Conservation (phyloP, 2,888 invertebrate genomes). For the Keiferia lycopersicella region DNA sequence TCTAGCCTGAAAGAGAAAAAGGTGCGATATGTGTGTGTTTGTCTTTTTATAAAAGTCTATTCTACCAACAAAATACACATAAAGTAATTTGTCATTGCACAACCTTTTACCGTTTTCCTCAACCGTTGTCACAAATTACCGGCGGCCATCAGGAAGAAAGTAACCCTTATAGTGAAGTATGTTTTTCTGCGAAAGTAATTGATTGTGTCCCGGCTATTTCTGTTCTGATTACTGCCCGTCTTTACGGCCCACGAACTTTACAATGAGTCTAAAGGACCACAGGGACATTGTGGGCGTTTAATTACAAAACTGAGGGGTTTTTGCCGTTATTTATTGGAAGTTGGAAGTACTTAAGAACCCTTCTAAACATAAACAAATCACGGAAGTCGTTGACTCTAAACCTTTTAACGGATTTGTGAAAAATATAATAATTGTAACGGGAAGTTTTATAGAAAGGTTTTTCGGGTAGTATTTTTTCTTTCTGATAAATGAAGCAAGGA, state of each 20-base stretch:
- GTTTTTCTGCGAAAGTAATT: slow-evolving; percentile 3
- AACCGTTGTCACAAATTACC: slow-evolving; percentile 8
- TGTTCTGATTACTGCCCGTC: neutral
- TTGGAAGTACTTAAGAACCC: slow-evolving; percentile 4
- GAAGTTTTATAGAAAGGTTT: neutral
- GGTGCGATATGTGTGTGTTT: no score
- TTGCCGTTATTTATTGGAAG: neutral
- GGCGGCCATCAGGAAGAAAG: neutral
- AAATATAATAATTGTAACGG: neutral
- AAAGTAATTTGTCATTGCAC: slow-evolving; percentile 9
- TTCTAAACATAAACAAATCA: neutral
- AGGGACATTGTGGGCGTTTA: neutral
- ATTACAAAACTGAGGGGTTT: slow-evolving; percentile 5
- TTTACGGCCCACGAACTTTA: neutral
- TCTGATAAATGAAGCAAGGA: neutral
- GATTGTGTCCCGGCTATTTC: neutral
- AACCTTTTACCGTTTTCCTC: slow-evolving; percentile 12
- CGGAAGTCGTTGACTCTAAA: no score
- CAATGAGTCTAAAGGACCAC: neutral
- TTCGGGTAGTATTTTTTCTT: neutral
- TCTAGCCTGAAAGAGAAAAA: no score
- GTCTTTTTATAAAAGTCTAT: neutral
- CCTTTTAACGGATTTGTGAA: no score
- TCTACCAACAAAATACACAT: neutral
- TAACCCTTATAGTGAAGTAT: neutral